These are phyloP conservation scores for Ceraclea dissimilis DNA, from an alignment of 2,888 invertebrate species.

Conservation along the genomic window DNA sequence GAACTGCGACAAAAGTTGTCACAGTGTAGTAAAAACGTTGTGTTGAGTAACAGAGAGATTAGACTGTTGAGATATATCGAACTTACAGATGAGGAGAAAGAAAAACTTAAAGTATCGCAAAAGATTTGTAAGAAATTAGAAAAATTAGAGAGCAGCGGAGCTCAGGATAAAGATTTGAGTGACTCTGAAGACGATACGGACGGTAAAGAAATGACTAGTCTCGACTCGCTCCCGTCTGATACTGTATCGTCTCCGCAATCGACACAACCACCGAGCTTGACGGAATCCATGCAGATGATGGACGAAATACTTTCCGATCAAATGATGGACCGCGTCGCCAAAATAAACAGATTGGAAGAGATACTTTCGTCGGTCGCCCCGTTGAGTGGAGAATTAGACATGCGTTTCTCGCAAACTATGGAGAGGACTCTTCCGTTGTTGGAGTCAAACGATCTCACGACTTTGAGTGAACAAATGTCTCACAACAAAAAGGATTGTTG, in stretches of 20 bases:
- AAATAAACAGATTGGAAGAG: constrained; percentile 80
- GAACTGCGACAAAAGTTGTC: constrained; percentile 76
- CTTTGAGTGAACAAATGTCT: constrained; percentile 42
- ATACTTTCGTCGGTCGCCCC: constrained; percentile 74
- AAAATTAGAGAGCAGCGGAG: constrained; percentile 73
- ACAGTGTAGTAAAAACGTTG: constrained; percentile 77
- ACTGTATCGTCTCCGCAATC: constrained; percentile 67
- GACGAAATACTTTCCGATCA: constrained; percentile 76
- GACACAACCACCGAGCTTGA: constrained; percentile 73
- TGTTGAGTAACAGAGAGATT: constrained; percentile 86
- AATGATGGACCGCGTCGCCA: constrained; percentile 76
- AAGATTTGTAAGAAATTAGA: constrained; percentile 90
- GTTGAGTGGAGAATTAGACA: constrained; percentile 53
- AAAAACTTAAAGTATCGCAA: constrained; percentile 81
- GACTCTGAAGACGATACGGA: constrained; percentile 68
- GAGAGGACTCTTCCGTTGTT: constrained; percentile 47
- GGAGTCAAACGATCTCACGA: constrained; percentile 47
- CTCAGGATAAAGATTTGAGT: constrained; percentile 67
- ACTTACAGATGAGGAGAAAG: constrained; percentile 86
- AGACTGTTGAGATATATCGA: constrained; percentile 81
- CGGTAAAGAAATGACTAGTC: constrained; percentile 69
- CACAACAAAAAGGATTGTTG: constrained; percentile 33
- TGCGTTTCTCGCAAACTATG: constrained; percentile 47
- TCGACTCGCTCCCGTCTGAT: constrained; percentile 74
- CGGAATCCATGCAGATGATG: constrained; percentile 85